A percentile compares a stretch with the other conserved stretches of the same genome.
These are phyloP conservation scores for Drymonia ruficornis DNA, from an alignment of 2,888 invertebrate species.

Conservation along the genomic window DNA sequence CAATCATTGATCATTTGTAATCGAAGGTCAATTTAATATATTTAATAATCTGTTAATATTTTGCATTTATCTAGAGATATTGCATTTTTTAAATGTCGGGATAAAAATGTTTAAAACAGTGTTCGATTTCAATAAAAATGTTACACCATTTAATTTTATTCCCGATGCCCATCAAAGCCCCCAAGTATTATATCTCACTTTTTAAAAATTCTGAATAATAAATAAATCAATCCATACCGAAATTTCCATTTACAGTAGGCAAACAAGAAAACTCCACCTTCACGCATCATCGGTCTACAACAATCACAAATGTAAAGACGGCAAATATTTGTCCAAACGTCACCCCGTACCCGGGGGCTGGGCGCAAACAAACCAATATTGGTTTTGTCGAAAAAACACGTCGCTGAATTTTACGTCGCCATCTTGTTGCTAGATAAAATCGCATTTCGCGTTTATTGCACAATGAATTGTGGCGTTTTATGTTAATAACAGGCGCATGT, in stretches of 20 bases:
- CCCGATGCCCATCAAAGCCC: no score
- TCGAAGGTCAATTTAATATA: background rate
- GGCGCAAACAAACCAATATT: constrained; percentile 37
- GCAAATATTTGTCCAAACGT: constrained; percentile 35
- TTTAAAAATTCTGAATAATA: no score
- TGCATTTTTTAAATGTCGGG: no score
- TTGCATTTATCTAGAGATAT: no score
- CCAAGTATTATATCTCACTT: no score
- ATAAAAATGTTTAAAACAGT: no score
- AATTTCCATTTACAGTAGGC: no score
- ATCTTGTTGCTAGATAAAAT: constrained; percentile 77
- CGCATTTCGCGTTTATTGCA: constrained; percentile 78
- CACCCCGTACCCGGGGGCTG: constrained; percentile 26
- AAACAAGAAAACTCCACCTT: background rate
- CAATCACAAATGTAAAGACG: constrained; percentile 22
- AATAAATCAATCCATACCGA: no score
- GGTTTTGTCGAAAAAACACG: constrained; percentile 49
- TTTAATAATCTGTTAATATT: background rate
- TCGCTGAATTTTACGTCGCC: constrained; percentile 54
- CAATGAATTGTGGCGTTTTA: constrained; percentile 81
- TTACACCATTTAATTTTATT: no score
- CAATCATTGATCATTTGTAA: background rate
- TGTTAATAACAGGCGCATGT: constrained; percentile 76
- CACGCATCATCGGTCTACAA: background rate
- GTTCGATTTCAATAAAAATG: no score